Conservation (phyloP, 1,140 invertebrate genomes). For the Drosophila ficusphila region DNA sequence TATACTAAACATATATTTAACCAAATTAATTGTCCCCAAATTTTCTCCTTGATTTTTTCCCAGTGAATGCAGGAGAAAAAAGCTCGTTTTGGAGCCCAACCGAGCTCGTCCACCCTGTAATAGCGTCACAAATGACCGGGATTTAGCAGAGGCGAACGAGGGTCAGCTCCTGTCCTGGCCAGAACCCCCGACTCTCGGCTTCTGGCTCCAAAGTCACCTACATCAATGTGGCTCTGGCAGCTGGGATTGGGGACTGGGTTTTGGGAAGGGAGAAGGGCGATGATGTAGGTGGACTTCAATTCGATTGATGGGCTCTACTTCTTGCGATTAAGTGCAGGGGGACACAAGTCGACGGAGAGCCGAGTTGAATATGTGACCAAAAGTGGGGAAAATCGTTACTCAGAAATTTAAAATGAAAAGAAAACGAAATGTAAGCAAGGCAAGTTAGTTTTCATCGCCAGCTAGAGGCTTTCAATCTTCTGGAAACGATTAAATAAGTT, state of each 20-base stretch:
- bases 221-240: slow-evolving; percentile 26
- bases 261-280: no score
- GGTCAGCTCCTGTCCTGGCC: slow-evolving; percentile 43
- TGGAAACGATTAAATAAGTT: slow-evolving; percentile 3
- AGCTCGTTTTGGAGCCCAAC: slow-evolving; percentile 1
- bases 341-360: slow-evolving; percentile 11
- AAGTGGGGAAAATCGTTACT: background rate
- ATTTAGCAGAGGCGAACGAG: slow-evolving; percentile 57
- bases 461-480: background rate
- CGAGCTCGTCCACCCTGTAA: slow-evolving; percentile 44
- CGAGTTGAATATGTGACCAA: slow-evolving; percentile 9
- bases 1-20: no score
- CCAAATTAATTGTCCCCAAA: no score
- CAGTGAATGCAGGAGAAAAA: background rate
- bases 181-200: slow-evolving; percentile 12
- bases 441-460: background rate
- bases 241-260: background rate
- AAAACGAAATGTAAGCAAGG: slow-evolving; percentile 1
- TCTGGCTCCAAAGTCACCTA: slow-evolving; percentile 20
- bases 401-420: slow-evolving; percentile 15
- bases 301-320: slow-evolving; percentile 76
- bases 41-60: no score
- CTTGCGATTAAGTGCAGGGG: slow-evolving; percentile 47
- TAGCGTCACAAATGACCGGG: slow-evolving; percentile 74
- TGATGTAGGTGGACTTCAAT: slow-evolving; percentile 61